Base-by-base conservation (phyloP, 2,113 vertebrate species). In the Prionailurus bengalensis region DNA sequence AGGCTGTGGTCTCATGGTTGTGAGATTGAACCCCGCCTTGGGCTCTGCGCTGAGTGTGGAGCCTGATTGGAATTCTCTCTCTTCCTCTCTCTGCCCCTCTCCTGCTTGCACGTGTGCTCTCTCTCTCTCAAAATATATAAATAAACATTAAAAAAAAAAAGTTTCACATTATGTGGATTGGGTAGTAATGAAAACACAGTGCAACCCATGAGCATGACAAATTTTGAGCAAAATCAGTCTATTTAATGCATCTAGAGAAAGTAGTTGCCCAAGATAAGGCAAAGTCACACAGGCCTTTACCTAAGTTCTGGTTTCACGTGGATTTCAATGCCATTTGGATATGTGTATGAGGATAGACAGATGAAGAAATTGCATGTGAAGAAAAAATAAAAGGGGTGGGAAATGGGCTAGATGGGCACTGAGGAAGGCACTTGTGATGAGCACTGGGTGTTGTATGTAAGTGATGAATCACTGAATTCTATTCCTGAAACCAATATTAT, bases 291-390 rank as follows among this genome's bases (percentile, higher is more conserved):
- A 82, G 66, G 12, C 19, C 39, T 91, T 95, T 48, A 63, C 55
- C 29, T 82, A 90, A 55, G n/a, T 68, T 68, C 45, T 23, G 48
- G 29, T 76, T 79, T 94, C 68, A 91, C 13, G 25, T 53, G 21
- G 61, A 82, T 65, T 83, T 70, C 29, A 90, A 89, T 92, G 48
- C 11, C 63, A 65, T 66, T 95, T 91, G 81, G 36, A 66, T 39
- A 78, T 78, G 53, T 85, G 51, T 81, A 45, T 53, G 39, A 53
- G 39, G 53, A 66, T 58, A 87, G 36, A 65, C 0, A 0, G 74
- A 83, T 55, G 53, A 93, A 93, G 76, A 88, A 94, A 91, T 79
- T 66, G 70, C 6, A 78, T 15, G 42, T 42, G 74, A 48, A 78
- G 74, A 29, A 36, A 86, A 73, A 58, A 55, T 45, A 78, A 90